A percentile compares a stretch with the other conserved stretches of the same genome.
These are phyloP conservation scores for Psittacula echo DNA, from an alignment of 2,797 vertebrate species.

Conservation along the genomic window DNA sequence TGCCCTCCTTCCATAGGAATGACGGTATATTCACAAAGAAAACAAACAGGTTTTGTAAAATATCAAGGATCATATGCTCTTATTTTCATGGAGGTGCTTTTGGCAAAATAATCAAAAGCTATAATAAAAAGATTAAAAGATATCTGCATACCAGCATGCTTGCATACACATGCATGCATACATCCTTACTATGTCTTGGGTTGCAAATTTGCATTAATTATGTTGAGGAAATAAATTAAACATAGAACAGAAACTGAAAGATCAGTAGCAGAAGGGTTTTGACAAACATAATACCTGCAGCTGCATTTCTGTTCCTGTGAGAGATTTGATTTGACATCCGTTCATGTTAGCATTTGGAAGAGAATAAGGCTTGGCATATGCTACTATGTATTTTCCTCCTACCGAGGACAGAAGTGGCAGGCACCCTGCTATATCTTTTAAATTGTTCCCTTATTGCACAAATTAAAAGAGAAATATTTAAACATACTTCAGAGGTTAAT, in stretches of 20 bases:
- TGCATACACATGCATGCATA: background rate
- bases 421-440: slow-evolving; percentile 58
- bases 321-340: slow-evolving; percentile 68
- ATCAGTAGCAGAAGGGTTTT: slow-evolving; percentile 41
- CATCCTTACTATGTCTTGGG: background rate
- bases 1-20: background rate
- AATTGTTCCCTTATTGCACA: slow-evolving; percentile 55
- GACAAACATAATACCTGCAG: slow-evolving; percentile 63
- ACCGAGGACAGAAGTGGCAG: slow-evolving; percentile 57
- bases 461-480: slow-evolving; percentile 70
- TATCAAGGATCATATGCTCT: background rate
- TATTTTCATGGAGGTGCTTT: slow-evolving; percentile 21
- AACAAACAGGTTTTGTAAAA: background rate
- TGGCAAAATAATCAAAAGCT: slow-evolving; percentile 25
- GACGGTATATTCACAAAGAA: background rate
- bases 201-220: slow-evolving; percentile 42
- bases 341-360: slow-evolving; percentile 65
- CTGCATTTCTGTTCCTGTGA: slow-evolving; percentile 66
- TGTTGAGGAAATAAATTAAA: slow-evolving; percentile 40
- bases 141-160: background rate
- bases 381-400: slow-evolving; percentile 64
- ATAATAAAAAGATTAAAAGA: slow-evolving; percentile 13
- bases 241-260: slow-evolving; percentile 14
- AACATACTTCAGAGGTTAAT: slow-evolving; percentile 61
- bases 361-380: slow-evolving; percentile 65